Base-by-base conservation (phyloP, 2,888 invertebrate species). In the Labia minor region DNA sequence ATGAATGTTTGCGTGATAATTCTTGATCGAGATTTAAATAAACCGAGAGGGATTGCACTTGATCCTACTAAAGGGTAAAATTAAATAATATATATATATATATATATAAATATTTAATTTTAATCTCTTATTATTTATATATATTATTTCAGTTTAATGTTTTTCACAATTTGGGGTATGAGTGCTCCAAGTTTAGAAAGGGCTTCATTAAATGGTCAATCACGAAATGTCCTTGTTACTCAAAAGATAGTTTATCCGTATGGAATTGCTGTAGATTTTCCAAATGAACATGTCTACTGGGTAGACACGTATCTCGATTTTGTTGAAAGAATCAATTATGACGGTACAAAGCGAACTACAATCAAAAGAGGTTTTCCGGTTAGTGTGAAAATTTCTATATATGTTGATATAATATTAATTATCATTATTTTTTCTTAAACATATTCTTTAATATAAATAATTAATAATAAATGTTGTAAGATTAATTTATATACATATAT, bases 251-350 rank as follows among this genome's bases (percentile, higher is more conserved):
- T 90, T 70, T 90, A 90, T 78, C 91, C 91, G 0, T 82, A 84
- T 72, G 87, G 87, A 67, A 81, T 91, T 33, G 81, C 88, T 18
- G 81, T 89, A 65, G 92, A 92, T 79, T 83, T 84, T 71, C 84
- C 89, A 37, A 83, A 83, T 65, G 81, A 85, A 73, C 82, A 83
- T 73, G 82, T 91, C 19, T 91, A 89, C 78, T 91, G 90, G 90
- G 85, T 87, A 66, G 92, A 92, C 78, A 84, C 85, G 6, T 90
- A 89, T 78, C 81, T 90, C 72, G 90, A 90, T 79, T 85, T 85
- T 73, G 83, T 92, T 3, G 90, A 92, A 78, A 81, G 88, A 69
- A 84, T 88, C 19, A 85, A 89, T 79, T 92, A 92, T 77, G 82
- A 87, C 74, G 92, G 91, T 10, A 78, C 78, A 16, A 82, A 85